phyloP scores from a whole-genome alignment of 1,140 invertebrate species.

The Thaumetopoea pityocampa region DNA sequence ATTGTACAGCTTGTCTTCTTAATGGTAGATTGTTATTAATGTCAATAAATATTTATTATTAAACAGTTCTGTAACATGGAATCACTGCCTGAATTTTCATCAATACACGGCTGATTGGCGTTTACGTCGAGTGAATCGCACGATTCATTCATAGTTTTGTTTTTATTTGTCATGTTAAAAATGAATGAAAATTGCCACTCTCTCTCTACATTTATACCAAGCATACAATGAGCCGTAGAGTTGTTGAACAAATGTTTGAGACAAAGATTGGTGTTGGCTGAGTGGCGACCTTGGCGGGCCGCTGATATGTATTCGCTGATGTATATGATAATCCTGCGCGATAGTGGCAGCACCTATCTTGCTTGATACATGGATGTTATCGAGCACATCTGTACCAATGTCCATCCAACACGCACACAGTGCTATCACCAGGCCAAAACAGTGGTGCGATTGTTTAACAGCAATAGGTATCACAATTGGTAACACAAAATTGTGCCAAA shows the following conservation, averaged over 20 bases:
- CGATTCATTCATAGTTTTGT: neutral
- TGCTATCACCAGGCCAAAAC: constrained; percentile 40
- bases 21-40: too few species aligned
- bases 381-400: constrained; percentile 47
- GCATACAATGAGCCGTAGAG: constrained; percentile 20
- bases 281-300: neutral
- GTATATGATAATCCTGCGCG: constrained; percentile 12
- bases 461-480: constrained; percentile 45
- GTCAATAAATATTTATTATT: too few species aligned
- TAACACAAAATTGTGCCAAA: constrained; percentile 59
- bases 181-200: constrained; percentile 27
- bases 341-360: constrained; percentile 41
- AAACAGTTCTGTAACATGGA: too few species aligned
- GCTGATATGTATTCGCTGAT: constrained; percentile 17
- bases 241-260: constrained; percentile 28
- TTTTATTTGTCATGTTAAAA: neutral
- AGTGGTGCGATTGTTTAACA: constrained; percentile 23
- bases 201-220: constrained; percentile 24
- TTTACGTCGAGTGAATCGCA: neutral
- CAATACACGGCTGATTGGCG: too few species aligned
- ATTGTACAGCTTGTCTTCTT: too few species aligned
- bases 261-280: constrained; percentile 24
- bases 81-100: too few species aligned
- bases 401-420: constrained; percentile 39
- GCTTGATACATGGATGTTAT: constrained; percentile 45